phyloP scores from a whole-genome alignment of 2,797 vertebrate genomes.

The Eupleurogrammus muticus region DNA sequence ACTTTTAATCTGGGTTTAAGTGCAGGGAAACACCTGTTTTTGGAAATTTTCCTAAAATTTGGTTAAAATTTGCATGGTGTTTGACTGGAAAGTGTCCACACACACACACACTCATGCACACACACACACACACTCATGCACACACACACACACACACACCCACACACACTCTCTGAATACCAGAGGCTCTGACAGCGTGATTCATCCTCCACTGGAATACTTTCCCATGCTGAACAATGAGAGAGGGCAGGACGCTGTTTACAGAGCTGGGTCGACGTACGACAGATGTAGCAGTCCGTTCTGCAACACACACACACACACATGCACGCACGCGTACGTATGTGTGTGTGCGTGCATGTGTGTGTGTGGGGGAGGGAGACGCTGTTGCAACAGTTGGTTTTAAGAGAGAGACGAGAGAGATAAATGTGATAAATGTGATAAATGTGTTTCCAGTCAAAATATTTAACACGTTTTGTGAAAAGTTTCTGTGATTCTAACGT shows the following conservation, averaged over 20 bases:
- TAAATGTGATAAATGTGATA: background rate
- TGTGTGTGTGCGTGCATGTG: background rate
- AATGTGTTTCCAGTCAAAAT: background rate
- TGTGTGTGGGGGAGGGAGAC: background rate
- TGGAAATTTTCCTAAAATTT: too few species aligned
- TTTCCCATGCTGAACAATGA: constrained; percentile 65
- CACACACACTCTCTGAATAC: constrained; percentile 25
- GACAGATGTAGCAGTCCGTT: constrained; percentile 16
- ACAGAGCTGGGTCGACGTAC: background rate
- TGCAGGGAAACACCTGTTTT: too few species aligned
- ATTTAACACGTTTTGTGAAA: too few species aligned
- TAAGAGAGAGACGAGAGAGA: background rate
- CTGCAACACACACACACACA: constrained; percentile 10
- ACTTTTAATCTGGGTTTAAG: too few species aligned
- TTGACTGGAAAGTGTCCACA: background rate
- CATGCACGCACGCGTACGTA: background rate
- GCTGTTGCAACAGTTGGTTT: background rate
- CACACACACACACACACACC: constrained; percentile 7
- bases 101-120: background rate
- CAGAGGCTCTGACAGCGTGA: constrained; percentile 37
- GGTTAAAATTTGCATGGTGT: background rate
- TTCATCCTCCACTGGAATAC: constrained; percentile 48
- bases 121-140: constrained; percentile 1
- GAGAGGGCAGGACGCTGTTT: constrained; percentile 22
- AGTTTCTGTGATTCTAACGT: too few species aligned